Conservation (phyloP, 2,888 invertebrate species). For the Prosopocoilus inquinatus region DNA sequence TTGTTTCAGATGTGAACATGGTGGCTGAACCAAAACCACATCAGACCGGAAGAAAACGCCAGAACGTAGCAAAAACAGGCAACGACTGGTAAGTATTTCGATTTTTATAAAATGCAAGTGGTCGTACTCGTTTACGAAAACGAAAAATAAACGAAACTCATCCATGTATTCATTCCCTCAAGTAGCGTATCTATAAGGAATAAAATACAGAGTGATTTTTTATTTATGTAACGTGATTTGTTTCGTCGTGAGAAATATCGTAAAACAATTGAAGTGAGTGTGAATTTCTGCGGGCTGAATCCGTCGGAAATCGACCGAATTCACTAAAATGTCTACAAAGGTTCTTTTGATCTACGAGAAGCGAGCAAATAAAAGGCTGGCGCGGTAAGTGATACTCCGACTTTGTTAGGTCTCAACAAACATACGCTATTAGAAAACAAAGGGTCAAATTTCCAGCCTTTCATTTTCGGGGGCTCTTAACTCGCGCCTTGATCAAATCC, state of each 20-base stretch:
- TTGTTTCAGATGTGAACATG: conserved; percentile 67
- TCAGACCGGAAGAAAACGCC: conserved; percentile 65
- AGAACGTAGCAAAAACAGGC: conserved; percentile 65
- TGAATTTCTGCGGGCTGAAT: background rate
- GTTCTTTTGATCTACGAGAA: conserved; percentile 12
- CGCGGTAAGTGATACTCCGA: conserved; percentile 4
- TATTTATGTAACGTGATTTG: too few relatives aligned
- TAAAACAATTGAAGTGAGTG: too few relatives aligned
- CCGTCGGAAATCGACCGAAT: background rate
- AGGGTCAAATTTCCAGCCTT: background rate
- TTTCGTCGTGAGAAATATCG: too few relatives aligned
- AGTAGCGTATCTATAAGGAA: too few relatives aligned
- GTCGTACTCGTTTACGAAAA: background rate
- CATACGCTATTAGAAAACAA: conserved; percentile 11
- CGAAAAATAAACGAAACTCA: too few relatives aligned
- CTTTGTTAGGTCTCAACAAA: conserved; percentile 1
- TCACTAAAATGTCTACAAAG: conserved; percentile 1
- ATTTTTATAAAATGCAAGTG: conserved; percentile 3
- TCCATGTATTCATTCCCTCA: too few relatives aligned
- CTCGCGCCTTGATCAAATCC: too few relatives aligned
- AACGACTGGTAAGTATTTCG: conserved; percentile 61
- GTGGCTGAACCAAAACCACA: conserved; percentile 74
- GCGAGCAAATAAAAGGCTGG: conserved; percentile 9
- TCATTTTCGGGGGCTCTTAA: background rate
- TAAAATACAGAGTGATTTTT: too few relatives aligned